Evolutionary conservation across 1,140 invertebrate species (phyloP).

Genomic region (roundworm (Caenorhabditis elegans)): DNA sequence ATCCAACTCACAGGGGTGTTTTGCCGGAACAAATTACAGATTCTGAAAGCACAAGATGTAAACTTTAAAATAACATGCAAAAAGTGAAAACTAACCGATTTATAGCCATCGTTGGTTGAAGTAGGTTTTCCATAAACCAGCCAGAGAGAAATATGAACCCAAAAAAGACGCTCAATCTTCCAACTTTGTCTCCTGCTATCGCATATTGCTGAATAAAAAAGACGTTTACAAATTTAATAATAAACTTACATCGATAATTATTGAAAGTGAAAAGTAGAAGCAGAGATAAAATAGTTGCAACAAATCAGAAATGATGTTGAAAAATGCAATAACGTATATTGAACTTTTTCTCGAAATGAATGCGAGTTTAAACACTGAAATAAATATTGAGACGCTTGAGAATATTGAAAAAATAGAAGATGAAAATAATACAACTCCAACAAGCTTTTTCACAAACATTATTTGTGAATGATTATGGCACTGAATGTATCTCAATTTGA

Average conservation of each 20-base stretch:
- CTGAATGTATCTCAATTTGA: too few relatives aligned
- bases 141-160: not conserved
- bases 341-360: not conserved
- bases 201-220: not conserved
- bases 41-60: too few relatives aligned
- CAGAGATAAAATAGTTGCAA: not conserved
- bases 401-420: not conserved
- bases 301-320: not conserved
- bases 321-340: not conserved
- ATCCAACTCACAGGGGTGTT: too few relatives aligned
- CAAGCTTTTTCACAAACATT: too few relatives aligned
- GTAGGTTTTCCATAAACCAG: not conserved
- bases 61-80: too few relatives aligned
- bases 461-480: too few relatives aligned
- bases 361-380: not conserved
- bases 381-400: not conserved
- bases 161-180: not conserved
- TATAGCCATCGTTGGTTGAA: not conserved
- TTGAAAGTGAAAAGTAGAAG: not conserved
- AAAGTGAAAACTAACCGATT: not conserved
- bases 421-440: not conserved
- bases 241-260: not conserved
- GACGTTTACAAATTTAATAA: not conserved
- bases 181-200: not conserved
- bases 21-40: too few relatives aligned